Percentiles rank a stretch among this genome's conserved stretches.
phyloP scores from a whole-genome alignment of 2,113 vertebrate genomes.

The Callocephalon fimbriatum region DNA sequence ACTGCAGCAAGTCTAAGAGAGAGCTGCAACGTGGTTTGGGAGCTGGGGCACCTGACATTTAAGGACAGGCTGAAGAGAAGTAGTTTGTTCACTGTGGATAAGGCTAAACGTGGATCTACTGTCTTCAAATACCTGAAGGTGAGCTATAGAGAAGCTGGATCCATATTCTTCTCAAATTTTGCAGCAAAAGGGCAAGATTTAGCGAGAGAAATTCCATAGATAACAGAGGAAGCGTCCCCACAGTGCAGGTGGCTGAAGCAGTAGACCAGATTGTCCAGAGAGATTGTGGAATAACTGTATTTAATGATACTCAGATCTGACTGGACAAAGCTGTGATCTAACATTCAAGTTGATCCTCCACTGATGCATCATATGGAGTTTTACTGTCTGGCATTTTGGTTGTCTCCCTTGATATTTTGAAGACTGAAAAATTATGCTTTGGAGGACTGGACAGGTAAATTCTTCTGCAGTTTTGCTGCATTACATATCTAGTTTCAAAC shows the following conservation, averaged over 20 bases:
- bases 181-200: not conserved
- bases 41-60: not conserved
- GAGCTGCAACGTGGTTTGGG: not conserved
- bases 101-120: not conserved
- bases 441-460: not conserved
- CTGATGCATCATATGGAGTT: not conserved
- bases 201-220: not conserved
- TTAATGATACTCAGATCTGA: rapidly evolving
- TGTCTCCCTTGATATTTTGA: not conserved
- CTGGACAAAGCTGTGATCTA: not conserved
- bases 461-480: not conserved
- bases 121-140: not conserved
- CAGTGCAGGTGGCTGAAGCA: not conserved
- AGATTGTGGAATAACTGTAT: not conserved
- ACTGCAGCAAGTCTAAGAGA: not conserved
- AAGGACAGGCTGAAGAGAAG: not conserved
- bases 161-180: not conserved
- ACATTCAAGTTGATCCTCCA: not conserved
- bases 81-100: not conserved
- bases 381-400: not conserved
- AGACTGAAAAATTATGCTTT: not conserved
- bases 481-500: not conserved
- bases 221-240: not conserved
- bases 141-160: not conserved
- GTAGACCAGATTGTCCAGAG: not conserved